These are phyloP conservation scores for Alexandromys oeconomus DNA, from an alignment of 2,797 vertebrate genomes.

Conservation along the genomic window DNA sequence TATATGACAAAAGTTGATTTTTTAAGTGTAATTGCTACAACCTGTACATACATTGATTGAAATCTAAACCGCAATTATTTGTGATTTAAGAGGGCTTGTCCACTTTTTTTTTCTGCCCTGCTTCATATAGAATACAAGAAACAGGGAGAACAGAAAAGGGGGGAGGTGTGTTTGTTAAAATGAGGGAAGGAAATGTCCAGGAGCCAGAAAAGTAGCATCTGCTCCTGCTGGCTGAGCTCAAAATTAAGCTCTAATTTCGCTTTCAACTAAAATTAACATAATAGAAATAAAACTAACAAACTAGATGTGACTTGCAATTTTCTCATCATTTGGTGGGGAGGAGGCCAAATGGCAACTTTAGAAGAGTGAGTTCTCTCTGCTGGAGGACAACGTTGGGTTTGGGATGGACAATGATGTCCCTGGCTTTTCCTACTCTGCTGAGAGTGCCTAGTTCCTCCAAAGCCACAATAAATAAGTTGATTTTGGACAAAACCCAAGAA, in stretches of 20 bases:
- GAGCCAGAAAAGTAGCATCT: slow-evolving; percentile 82
- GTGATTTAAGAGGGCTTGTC: neutral
- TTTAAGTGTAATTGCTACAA: slow-evolving; percentile 20
- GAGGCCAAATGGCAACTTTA: slow-evolving; percentile 41
- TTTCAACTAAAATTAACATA: slow-evolving; percentile 84
- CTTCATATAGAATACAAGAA: slow-evolving; percentile 35
- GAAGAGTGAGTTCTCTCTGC: neutral
- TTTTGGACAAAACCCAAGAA: slow-evolving; percentile 40
- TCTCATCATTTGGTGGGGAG: slow-evolving; percentile 63
- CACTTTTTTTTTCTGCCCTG: neutral
- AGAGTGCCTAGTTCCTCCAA: neutral
- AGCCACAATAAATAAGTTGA: neutral
- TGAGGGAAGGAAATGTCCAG: slow-evolving; percentile 69
- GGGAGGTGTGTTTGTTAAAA: slow-evolving; percentile 64
- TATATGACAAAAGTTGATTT: neutral
- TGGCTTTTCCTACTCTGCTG: neutral
- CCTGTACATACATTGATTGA: slow-evolving; percentile 35
- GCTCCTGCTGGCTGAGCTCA: slow-evolving; percentile 78
- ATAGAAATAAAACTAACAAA: slow-evolving; percentile 83
- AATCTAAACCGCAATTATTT: neutral
- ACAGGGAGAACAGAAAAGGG: slow-evolving; percentile 4
- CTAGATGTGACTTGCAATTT: slow-evolving; percentile 81
- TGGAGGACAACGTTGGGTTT: neutral
- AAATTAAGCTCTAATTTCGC: slow-evolving; percentile 83
- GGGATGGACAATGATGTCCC: neutral